Percentiles rank a stretch among this genome's conserved stretches.
phyloP scores from a whole-genome alignment of 2,797 vertebrate species.

The Pantherophis alleghaniensis region DNA sequence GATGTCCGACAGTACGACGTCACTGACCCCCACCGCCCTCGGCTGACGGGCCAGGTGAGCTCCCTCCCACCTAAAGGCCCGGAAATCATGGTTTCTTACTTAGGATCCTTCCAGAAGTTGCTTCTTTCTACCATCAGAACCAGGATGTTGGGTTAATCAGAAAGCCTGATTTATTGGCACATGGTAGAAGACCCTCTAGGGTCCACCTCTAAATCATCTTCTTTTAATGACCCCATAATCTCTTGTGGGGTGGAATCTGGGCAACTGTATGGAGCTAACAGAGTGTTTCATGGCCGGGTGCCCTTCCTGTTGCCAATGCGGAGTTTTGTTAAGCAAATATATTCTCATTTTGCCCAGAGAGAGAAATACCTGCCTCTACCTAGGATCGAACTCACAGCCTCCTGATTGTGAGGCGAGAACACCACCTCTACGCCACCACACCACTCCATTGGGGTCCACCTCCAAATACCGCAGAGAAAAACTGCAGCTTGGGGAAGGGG shows the following conservation, averaged over 20 bases:
- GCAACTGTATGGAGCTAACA: no score
- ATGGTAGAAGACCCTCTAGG: background rate
- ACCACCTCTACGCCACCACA: no score
- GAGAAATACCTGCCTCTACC: no score
- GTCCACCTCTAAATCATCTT: background rate
- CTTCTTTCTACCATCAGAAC: background rate
- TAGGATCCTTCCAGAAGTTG: background rate
- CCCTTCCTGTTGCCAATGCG: no score
- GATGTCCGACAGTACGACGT: constrained; percentile 90
- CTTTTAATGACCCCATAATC: no score
- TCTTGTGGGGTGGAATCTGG: no score
- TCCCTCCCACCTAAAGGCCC: no score
- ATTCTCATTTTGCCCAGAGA: no score
- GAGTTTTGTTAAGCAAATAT: no score
- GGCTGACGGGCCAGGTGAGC: constrained; percentile 81
- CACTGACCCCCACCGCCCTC: constrained; percentile 75
- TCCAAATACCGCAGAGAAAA: background rate
- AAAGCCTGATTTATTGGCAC: background rate
- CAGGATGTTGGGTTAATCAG: background rate
- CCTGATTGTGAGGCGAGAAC: no score
- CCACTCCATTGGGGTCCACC: background rate
- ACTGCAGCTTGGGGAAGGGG: background rate
- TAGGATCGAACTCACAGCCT: no score
- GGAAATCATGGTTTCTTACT: background rate
- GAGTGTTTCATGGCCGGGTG: no score